phyloP scores from a whole-genome alignment of 2,888 invertebrate genomes.

The Scaptomyza caliginosa region DNA sequence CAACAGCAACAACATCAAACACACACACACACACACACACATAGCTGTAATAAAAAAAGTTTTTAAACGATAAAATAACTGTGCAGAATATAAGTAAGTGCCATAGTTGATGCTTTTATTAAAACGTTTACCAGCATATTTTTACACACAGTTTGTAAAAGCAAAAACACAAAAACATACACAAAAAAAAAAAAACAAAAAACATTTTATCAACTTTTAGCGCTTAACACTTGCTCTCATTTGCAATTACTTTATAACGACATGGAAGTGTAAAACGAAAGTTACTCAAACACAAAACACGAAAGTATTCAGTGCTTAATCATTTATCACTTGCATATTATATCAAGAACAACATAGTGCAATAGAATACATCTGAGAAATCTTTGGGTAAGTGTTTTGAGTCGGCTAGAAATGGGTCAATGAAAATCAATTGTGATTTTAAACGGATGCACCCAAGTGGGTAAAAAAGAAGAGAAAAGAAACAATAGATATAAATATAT shows the following conservation, averaged over 20 bases:
- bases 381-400: constrained; percentile 1
- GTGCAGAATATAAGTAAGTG: constrained; percentile 55
- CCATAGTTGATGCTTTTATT: constrained; percentile 65
- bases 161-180: neutral
- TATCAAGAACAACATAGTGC: neutral
- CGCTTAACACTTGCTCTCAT: constrained; percentile 29
- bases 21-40: constrained; percentile 13
- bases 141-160: constrained; percentile 45
- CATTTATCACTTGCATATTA: neutral
- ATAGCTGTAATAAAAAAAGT: constrained; percentile 61
- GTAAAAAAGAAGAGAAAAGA: constrained; percentile 26
- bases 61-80: constrained; percentile 70
- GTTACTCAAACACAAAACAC: neutral
- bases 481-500: constrained; percentile 32
- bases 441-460: constrained; percentile 9
- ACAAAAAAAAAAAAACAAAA: neutral
- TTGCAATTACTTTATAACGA: constrained; percentile 22
- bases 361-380: constrained; percentile 4
- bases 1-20: constrained; percentile 17
- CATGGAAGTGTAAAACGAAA: neutral
- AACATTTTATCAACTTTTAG: constrained; percentile 57
- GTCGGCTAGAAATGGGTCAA: constrained; percentile 33
- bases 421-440: constrained; percentile 15
- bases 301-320: neutral
- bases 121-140: constrained; percentile 61